Conservation (phyloP, 2,113 vertebrate genomes). For the Nycticorax nycticorax region DNA sequence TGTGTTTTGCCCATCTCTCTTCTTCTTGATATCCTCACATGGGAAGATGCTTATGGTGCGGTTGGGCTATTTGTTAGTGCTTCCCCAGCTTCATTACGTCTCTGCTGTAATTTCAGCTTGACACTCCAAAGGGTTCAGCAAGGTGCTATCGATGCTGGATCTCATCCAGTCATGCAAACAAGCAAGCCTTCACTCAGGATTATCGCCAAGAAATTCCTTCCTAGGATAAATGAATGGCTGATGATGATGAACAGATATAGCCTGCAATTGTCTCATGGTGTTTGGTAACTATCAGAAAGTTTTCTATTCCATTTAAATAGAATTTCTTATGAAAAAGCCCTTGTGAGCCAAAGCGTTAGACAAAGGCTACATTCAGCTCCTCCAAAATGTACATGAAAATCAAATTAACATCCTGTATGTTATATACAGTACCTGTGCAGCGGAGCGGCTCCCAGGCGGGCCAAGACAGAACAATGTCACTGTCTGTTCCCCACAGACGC, state of each 20-base stretch:
- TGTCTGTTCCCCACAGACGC: neutral
- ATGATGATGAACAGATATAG: constrained; percentile 39
- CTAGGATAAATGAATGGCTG: constrained; percentile 39
- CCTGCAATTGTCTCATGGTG: constrained; percentile 26
- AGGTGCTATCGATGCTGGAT: constrained; percentile 47
- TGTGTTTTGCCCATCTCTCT: neutral
- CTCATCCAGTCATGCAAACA: constrained; percentile 37
- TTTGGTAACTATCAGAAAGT: constrained; percentile 65
- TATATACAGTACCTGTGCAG: constrained; percentile 41
- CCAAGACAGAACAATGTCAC: neutral
- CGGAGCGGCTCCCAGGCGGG: neutral
- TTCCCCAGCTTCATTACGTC: neutral
- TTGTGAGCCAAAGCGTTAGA: constrained; percentile 49
- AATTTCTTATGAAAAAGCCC: constrained; percentile 55
- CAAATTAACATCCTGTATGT: neutral
- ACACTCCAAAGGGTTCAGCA: constrained; percentile 37
- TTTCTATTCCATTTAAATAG: constrained; percentile 53
- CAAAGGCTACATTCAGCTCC: constrained; percentile 58
- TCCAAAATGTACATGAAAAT: constrained; percentile 42
- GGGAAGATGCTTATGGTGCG: neutral
- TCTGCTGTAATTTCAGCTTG: constrained; percentile 41
- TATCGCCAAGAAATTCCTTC: constrained; percentile 58
- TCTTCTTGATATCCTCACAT: neutral
- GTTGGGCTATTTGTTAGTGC: neutral
- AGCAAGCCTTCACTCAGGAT: constrained; percentile 58